These are phyloP conservation scores for Drosophila cognata DNA, from an alignment of 2,888 invertebrate species.

Conservation along the genomic window DNA sequence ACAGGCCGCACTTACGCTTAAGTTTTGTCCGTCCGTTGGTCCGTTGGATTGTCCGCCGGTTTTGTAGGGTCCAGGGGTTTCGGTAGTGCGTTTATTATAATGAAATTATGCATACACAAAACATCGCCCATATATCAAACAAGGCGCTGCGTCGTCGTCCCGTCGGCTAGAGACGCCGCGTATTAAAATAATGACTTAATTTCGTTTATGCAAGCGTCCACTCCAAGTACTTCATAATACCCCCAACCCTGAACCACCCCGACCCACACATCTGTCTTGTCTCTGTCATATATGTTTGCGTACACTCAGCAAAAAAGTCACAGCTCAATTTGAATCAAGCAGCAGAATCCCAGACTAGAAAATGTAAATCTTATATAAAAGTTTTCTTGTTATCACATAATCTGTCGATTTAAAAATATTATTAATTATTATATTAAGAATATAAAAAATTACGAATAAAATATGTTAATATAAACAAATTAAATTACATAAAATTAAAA, in stretches of 20 bases:
- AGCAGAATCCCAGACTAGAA: not conserved
- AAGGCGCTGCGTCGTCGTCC: constrained; percentile 37
- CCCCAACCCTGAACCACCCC: not conserved
- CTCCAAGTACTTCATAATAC: constrained; percentile 15
- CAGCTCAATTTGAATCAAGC: not conserved
- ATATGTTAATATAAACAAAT: not conserved
- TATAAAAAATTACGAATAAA: not conserved
- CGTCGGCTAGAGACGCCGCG: constrained; percentile 55
- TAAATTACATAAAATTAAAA: not conserved
- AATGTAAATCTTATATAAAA: not conserved
- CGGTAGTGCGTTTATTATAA: constrained; percentile 73
- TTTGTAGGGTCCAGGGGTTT: constrained; percentile 7
- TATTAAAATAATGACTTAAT: constrained; percentile 83
- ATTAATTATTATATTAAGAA: not conserved
- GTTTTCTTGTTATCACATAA: not conserved
- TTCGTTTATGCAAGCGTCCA: constrained; percentile 73
- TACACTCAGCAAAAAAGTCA: constrained; percentile 1
- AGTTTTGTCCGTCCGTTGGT: constrained; percentile 3
- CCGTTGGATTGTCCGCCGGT: not conserved
- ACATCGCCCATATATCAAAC: constrained; percentile 79
- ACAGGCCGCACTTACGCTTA: constrained; percentile 67
- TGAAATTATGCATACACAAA: constrained; percentile 80
- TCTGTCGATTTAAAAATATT: not conserved
- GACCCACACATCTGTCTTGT: constrained; percentile 35
- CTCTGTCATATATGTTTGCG: constrained; percentile 18